Evolutionary conservation across 2,113 vertebrate genomes (phyloP).

Genomic region (Apteryx mantelli): DNA sequence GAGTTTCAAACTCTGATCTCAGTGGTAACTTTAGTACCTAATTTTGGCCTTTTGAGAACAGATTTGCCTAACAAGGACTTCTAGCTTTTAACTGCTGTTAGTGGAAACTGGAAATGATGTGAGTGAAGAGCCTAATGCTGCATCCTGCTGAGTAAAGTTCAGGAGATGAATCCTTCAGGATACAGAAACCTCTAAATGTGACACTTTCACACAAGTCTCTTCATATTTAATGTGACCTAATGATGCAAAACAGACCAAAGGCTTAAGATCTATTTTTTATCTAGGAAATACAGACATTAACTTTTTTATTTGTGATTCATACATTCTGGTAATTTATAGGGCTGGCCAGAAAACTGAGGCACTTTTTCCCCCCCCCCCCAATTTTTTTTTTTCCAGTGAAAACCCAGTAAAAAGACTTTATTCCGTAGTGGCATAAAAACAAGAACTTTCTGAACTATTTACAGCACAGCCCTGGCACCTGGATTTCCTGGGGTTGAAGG

Average conservation of each 20-base stretch:
- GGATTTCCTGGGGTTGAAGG: background rate
- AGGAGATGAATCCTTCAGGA: background rate
- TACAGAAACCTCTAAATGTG: background rate
- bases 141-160: background rate
- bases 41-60: background rate
- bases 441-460: background rate
- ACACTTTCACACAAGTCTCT: background rate
- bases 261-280: conserved; percentile 15
- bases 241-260: background rate
- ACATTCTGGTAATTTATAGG: background rate
- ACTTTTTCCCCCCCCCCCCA: background rate
- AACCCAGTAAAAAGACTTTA: background rate
- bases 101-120: background rate
- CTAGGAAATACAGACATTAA: background rate
- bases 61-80: background rate
- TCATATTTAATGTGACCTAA: background rate
- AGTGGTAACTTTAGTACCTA: background rate
- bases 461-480: background rate
- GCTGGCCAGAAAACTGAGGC: background rate
- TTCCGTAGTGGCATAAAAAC: fast-evolving
- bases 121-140: background rate
- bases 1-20: background rate
- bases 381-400: fast-evolving
- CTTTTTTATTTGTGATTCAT: background rate
- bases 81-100: background rate